Conservation (phyloP, 1,140 invertebrate genomes). For the Calliphora vicina region DNA sequence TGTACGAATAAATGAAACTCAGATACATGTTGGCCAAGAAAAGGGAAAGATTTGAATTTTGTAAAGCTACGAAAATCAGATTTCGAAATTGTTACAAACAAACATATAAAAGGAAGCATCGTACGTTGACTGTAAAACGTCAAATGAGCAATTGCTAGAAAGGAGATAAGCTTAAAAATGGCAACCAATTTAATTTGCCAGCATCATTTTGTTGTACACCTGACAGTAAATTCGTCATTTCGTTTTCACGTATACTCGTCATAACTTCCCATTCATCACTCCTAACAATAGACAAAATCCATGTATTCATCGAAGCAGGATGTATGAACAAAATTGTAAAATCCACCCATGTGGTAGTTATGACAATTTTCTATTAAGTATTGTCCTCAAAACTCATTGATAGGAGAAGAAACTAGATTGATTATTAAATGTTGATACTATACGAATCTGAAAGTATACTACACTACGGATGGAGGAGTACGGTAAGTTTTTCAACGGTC, state of each 20-base stretch:
- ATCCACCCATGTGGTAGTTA: slow-evolving; percentile 59
- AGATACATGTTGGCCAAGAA: slow-evolving; percentile 1
- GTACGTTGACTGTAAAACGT: neutral
- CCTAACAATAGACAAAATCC: slow-evolving; percentile 13
- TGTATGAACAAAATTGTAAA: slow-evolving; percentile 31
- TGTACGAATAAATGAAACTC: slow-evolving; percentile 48
- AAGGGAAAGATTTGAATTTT: neutral
- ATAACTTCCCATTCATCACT: neutral
- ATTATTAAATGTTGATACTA: neutral
- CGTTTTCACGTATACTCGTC: neutral
- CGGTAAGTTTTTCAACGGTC: no score
- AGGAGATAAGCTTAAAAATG: neutral
- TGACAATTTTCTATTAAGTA: slow-evolving; percentile 51
- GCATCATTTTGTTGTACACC: neutral
- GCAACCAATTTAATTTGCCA: neutral
- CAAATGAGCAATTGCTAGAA: neutral
- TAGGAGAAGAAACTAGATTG: no score
- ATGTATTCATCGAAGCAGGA: slow-evolving; percentile 3
- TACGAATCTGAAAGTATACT: neutral
- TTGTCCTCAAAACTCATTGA: neutral
- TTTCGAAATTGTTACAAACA: neutral
- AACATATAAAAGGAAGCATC: neutral
- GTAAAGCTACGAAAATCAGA: slow-evolving; percentile 15
- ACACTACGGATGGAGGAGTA: no score
- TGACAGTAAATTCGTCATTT: neutral